Evolutionary conservation across 2,113 vertebrate species (phyloP).

Genomic region (Sciurus niger): DNA sequence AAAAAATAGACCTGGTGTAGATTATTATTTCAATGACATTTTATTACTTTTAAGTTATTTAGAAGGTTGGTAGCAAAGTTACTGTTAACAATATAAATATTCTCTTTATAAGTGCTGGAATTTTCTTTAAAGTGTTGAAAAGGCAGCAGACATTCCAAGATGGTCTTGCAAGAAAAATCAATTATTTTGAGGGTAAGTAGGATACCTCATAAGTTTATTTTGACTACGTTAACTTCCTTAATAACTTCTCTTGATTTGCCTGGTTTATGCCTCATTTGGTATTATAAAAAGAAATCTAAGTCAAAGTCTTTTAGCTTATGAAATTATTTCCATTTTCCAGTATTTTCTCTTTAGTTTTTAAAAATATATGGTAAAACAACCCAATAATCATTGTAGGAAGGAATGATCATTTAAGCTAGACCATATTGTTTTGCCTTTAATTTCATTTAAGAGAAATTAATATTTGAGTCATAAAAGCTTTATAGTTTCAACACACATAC

Average conservation of each 20-base stretch:
- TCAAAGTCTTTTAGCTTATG: conserved; percentile 42
- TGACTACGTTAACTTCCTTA: conserved; percentile 76
- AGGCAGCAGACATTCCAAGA: conserved; percentile 80
- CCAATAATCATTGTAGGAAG: conserved; percentile 66
- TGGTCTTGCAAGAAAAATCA: conserved; percentile 77
- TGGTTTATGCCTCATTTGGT: conserved; percentile 67
- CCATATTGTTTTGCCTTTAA: conserved; percentile 74
- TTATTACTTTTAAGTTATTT: conserved; percentile 79
- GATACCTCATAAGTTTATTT: conserved; percentile 75
- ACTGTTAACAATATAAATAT: conserved; percentile 80
- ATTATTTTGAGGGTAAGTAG: conserved; percentile 45
- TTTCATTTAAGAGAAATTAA: conserved; percentile 74
- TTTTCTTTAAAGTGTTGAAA: conserved; percentile 82
- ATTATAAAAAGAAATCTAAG: conserved; percentile 71
- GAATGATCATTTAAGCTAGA: conserved; percentile 80
- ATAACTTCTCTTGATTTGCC: conserved; percentile 66
- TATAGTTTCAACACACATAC: conserved; percentile 73
- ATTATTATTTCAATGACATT: conserved; percentile 75
- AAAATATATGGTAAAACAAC: conserved; percentile 53
- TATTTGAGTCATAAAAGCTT: conserved; percentile 79
- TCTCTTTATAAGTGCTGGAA: conserved; percentile 81
- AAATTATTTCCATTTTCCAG: conserved; percentile 74
- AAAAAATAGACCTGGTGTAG: conserved; percentile 83
- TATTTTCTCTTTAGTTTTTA: conserved; percentile 73
- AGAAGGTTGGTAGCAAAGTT: conserved; percentile 81